phyloP scores from a whole-genome alignment of 2,113 vertebrate species.

The Neofelis nebulosa region DNA sequence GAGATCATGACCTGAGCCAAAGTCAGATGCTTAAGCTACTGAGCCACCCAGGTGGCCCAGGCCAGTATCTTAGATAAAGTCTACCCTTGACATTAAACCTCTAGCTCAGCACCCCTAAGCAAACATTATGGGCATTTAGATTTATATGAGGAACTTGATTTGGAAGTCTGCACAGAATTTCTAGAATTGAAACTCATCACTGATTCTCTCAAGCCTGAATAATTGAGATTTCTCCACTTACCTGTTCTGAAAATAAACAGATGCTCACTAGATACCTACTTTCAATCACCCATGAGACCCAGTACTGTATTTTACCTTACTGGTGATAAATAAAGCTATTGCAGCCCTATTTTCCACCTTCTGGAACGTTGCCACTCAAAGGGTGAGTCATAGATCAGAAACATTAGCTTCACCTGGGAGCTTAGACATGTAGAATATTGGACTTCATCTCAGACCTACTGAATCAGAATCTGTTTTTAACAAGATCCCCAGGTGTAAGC shows the following conservation, averaged over 20 bases:
- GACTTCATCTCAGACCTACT: background rate
- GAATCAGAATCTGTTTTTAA: constrained; percentile 51
- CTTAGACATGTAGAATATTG: background rate
- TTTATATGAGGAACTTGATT: background rate
- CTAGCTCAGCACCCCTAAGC: background rate
- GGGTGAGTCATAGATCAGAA: background rate
- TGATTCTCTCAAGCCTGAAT: constrained; percentile 4
- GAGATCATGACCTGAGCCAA: too few species aligned
- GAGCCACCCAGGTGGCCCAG: background rate
- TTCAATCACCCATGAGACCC: background rate
- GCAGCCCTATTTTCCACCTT: background rate
- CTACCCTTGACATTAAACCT: constrained; percentile 11
- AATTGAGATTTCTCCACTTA: background rate
- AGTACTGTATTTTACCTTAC: background rate
- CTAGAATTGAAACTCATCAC: constrained; percentile 31
- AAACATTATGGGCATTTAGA: constrained; percentile 1
- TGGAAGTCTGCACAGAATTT: constrained; percentile 23
- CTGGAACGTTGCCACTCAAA: constrained; percentile 14
- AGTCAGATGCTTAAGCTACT: too few species aligned
- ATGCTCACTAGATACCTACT: background rate
- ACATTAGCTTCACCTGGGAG: background rate
- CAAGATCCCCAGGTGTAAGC: constrained; percentile 26
- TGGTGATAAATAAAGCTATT: background rate
- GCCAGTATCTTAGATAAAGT: constrained; percentile 36
- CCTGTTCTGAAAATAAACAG: constrained; percentile 24